These are phyloP conservation scores for Aegotheles bennettii DNA, from an alignment of 2,113 vertebrate genomes.

Conservation along the genomic window DNA sequence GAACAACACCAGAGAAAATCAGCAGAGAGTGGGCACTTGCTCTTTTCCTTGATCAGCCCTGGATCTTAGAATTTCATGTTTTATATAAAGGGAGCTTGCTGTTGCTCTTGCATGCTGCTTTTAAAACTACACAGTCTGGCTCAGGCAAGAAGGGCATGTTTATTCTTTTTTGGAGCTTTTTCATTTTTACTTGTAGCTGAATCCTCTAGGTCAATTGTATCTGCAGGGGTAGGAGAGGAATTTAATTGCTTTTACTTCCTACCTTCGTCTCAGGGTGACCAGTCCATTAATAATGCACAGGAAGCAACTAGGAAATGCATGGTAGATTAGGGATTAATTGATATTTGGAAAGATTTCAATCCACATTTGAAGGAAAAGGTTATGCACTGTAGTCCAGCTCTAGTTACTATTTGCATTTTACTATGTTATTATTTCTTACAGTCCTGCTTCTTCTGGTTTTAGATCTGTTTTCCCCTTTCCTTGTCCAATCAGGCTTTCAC, in stretches of 20 bases:
- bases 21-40: background rate
- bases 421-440: slow-evolving; percentile 21
- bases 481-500: background rate
- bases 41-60: slow-evolving; percentile 7
- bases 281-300: slow-evolving; percentile 70
- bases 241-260: slow-evolving; percentile 72
- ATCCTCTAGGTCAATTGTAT: slow-evolving; percentile 67
- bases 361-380: slow-evolving; percentile 60
- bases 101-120: background rate
- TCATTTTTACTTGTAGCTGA: slow-evolving; percentile 49
- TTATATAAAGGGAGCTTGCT: background rate
- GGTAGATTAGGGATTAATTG: slow-evolving; percentile 72
- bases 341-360: slow-evolving; percentile 74
- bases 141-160: slow-evolving; percentile 4
- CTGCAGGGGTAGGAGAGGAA: slow-evolving; percentile 61
- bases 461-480: background rate
- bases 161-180: slow-evolving; percentile 46
- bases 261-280: slow-evolving; percentile 69
- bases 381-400: slow-evolving; percentile 19
- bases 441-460: background rate
- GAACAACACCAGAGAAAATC: slow-evolving; percentile 4
- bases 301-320: slow-evolving; percentile 67
- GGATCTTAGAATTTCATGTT: background rate
- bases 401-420: slow-evolving; percentile 35
- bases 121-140: background rate